Evolutionary conservation across 2,797 vertebrate genomes (phyloP), one percentile per base, ranked within the genome.

Genomic region (Anabacerthia variegaticeps): DNA sequence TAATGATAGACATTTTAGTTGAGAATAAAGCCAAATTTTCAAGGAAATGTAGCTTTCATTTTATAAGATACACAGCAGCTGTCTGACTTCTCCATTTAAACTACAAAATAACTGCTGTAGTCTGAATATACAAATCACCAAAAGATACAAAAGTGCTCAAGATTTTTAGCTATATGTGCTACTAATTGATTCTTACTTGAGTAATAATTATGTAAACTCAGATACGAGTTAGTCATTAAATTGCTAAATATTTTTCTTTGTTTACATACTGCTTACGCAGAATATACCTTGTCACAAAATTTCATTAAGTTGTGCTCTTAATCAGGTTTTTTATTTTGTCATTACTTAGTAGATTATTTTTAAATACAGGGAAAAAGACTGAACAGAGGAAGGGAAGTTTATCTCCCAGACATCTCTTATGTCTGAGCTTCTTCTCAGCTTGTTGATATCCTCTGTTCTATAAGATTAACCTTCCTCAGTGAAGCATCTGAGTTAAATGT

Each of bases 1-100:
- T 97, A 96, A 84, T 83, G 92, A 85, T 94, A 96, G 88, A 96
- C 83, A 73, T 91, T 97, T 97, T 86, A 96, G 62, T 67, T 93
- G 88, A 97, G 93, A 93, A 96, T 96, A 94, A 97, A 97, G 89
- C 76, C 3, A 22, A 96, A 97, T 97, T 97, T 97, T 95, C 96
- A 97, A 97, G 95, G 93, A 96, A 95, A 95, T 82, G 69, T 94
- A 97, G 73, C 90, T 96, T 97, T 97, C 88, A 80, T 89, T 97
- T 88, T 96, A 86, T 87, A 92, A 97, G 97, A 97, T 97, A 95
- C 58, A 1, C 96, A 96, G 83, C 94, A 97, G 85, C 97, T 97
- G 94, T 93, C 92, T 96, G 86, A 89, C 71, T 95, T 82, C 74
- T 85, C 88, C 39, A 76, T 97, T 96, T 93, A 95, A 97, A 93